Evolutionary conservation across 2,888 invertebrate genomes (phyloP).

Genomic region (Drosophila tanythrix): DNA sequence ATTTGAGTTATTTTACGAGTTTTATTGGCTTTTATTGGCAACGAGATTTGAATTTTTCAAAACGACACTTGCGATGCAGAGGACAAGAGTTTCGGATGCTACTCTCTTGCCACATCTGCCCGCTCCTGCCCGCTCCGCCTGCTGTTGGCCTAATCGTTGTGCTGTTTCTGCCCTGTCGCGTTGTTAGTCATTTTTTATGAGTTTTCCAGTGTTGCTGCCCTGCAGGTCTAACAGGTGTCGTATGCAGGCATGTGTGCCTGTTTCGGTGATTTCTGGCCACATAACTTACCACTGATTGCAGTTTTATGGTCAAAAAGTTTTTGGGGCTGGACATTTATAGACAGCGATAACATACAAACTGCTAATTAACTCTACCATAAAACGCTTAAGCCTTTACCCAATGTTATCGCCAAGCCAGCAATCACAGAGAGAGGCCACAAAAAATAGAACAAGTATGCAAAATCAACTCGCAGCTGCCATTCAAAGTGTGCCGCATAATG

Average conservation of each 20-base stretch:
- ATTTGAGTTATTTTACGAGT: conserved; percentile 80
- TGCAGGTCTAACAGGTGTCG: conserved; percentile 80
- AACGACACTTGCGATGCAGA: conserved; percentile 67
- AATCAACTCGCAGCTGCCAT: conserved; percentile 48
- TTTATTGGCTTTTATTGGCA: conserved; percentile 82
- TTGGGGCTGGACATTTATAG: conserved; percentile 49
- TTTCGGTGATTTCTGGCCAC: conserved; percentile 54
- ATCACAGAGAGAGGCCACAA: conserved; percentile 35
- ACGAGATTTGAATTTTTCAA: conserved; percentile 78
- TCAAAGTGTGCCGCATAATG: conserved; percentile 78
- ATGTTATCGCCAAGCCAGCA: conserved; percentile 29
- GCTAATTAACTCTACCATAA: conserved; percentile 71
- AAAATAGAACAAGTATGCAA: conserved; percentile 9
- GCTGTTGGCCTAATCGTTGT: conserved; percentile 44
- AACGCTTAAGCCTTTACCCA: conserved; percentile 59
- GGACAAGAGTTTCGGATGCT: conserved; percentile 22
- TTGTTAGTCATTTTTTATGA: conserved; percentile 84
- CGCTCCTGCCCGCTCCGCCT: conserved; percentile 14
- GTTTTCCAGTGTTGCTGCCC: conserved; percentile 42
- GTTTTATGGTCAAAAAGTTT: conserved; percentile 82
- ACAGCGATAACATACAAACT: conserved; percentile 63
- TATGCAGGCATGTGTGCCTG: conserved; percentile 20
- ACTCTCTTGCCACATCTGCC: conserved; percentile 7
- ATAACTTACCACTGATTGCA: conserved; percentile 82
- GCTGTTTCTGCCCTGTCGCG: conserved; percentile 48